Conservation (phyloP, 1,140 invertebrate genomes). For the Teleogryllus occipitalis region DNA sequence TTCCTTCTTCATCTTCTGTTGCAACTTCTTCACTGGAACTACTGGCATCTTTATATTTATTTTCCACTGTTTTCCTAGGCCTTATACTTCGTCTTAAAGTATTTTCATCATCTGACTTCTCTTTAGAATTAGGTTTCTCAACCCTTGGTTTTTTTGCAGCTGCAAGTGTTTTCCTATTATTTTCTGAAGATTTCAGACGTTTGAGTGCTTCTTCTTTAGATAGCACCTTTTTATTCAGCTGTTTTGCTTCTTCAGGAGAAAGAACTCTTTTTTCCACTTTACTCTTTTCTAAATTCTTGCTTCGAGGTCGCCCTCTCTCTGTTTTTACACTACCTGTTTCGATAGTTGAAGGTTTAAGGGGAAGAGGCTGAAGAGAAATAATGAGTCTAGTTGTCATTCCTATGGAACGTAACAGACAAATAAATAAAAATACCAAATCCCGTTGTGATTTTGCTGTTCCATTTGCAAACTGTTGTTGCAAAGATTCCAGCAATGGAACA, state of each 20-base stretch:
- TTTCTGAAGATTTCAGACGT: constrained; percentile 25
- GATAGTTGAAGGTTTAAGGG: constrained; percentile 45
- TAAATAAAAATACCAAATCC: constrained; percentile 64
- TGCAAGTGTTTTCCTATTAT: no score
- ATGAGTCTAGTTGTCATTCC: constrained; percentile 74
- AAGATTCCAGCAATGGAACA: constrained; percentile 32
- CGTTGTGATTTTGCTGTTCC: constrained; percentile 53
- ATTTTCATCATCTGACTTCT: background rate
- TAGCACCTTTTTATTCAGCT: background rate
- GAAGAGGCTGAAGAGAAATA: constrained; percentile 51
- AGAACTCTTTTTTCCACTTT: constrained; percentile 30
- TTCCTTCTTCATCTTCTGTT: constrained; percentile 13
- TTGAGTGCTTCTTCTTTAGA: constrained; percentile 21
- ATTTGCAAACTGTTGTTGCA: constrained; percentile 51
- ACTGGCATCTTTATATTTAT: constrained; percentile 13
- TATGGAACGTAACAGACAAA: constrained; percentile 63
- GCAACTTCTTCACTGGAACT: constrained; percentile 8
- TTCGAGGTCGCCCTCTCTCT: background rate
- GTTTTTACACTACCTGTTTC: background rate
- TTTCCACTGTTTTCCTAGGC: background rate
- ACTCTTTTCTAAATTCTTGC: constrained; percentile 38
- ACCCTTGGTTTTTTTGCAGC: constrained; percentile 7
- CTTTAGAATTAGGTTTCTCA: background rate
- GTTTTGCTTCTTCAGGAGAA: background rate
- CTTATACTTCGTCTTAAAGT: background rate